A percentile compares a stretch with the other conserved stretches of the same genome.
Conservation (phyloP, 2,888 invertebrate genomes). For the Conops quadrifasciatus region DNA sequence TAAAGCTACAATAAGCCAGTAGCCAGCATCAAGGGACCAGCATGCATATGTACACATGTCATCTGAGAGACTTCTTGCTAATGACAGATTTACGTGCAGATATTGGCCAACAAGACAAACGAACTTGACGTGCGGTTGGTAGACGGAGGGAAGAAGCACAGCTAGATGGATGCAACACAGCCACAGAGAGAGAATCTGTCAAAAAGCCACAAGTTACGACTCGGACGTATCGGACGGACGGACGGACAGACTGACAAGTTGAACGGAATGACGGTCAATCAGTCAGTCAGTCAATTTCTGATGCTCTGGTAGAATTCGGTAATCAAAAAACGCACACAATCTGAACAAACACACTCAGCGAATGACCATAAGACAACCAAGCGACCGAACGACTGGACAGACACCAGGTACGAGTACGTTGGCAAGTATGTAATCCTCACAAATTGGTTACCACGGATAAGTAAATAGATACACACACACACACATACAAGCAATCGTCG, state of each 20-base stretch:
- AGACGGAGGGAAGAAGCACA: too few relatives aligned
- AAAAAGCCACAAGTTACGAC: not conserved
- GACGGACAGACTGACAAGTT: not conserved
- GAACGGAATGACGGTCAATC: constrained; percentile 2
- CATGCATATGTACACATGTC: too few relatives aligned
- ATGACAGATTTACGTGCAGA: constrained; percentile 26
- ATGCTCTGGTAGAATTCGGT: not conserved
- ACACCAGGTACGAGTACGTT: constrained; percentile 15
- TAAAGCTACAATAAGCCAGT: constrained; percentile 9
- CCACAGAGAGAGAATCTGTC: not conserved
- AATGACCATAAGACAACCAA: not conserved
- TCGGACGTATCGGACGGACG: too few relatives aligned
- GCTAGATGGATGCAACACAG: constrained; percentile 1
- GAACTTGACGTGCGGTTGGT: not conserved
- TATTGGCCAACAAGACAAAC: not conserved
- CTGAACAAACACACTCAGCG: not conserved
- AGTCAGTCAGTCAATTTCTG: not conserved
- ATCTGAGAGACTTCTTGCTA: constrained; percentile 7
- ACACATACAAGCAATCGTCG: not conserved
- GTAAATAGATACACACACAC: not conserved
- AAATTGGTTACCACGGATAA: constrained; percentile 24
- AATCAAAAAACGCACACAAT: not conserved
- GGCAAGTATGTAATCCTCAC: constrained; percentile 13
- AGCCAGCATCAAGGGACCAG: not conserved
- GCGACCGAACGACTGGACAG: constrained; percentile 4